phyloP scores from a whole-genome alignment of 1,140 invertebrate genomes.

The Cydia pomonella region DNA sequence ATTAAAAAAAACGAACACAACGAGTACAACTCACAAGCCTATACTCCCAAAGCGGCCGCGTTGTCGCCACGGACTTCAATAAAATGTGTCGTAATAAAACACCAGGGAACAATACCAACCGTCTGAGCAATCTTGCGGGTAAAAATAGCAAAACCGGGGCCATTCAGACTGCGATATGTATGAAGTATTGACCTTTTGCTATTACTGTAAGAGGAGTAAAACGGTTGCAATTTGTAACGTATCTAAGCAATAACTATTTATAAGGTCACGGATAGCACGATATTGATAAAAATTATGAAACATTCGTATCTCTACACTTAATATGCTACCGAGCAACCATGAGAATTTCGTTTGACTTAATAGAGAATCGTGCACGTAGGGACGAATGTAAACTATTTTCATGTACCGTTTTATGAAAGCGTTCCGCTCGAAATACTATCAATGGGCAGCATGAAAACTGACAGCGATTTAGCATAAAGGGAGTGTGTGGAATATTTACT shows the following conservation, averaged over 20 bases:
- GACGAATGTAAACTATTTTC: neutral
- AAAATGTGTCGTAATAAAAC: conserved; percentile 15
- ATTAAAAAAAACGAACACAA: too few species aligned
- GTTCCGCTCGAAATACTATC: neutral
- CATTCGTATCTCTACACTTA: neutral
- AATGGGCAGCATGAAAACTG: neutral
- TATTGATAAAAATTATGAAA: neutral
- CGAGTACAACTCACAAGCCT: too few species aligned
- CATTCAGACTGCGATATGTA: neutral
- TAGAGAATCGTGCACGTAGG: neutral
- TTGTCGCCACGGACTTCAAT: neutral
- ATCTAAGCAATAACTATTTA: neutral
- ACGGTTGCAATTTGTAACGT: neutral
- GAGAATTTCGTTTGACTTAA: neutral
- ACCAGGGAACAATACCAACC: conserved; percentile 4
- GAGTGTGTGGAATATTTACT: neutral
- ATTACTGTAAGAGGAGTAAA: neutral
- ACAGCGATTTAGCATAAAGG: neutral
- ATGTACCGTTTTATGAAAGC: neutral
- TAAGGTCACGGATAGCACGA: neutral
- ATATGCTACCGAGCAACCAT: neutral
- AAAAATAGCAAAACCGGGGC: conserved; percentile 21
- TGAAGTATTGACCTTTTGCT: conserved; percentile 20
- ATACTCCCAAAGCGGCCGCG: neutral
- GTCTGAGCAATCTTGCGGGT: conserved; percentile 24